Percentiles rank a stretch among this genome's conserved stretches.
These are phyloP conservation scores for pig (Sus scrofa) DNA, from an alignment of 2,113 vertebrate species.

Conservation along the genomic window T2T-Sscrofa CM000820.6:124856501-124857000, in stretches of 20 bases:
- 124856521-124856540: neutral
- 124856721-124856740: neutral
- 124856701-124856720: neutral
- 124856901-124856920: constrained; percentile 49
- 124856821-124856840: constrained; percentile 41
- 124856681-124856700: neutral
- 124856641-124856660: neutral
- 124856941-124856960: neutral
- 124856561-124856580: no score
- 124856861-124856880: neutral
- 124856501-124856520: neutral
- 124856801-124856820: constrained; percentile 35
- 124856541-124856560: neutral
- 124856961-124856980: neutral
- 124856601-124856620: neutral
- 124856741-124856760: neutral
- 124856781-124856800: constrained; percentile 45
- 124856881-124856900: constrained; percentile 51
- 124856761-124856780: constrained; percentile 49
- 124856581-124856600: neutral
- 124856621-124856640: neutral
- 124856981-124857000: neutral
- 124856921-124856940: constrained; percentile 57
- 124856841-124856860: constrained; percentile 46
- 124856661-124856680: neutral